These are phyloP conservation scores for Leptinotarsa peninsularis DNA, from an alignment of 2,888 invertebrate genomes.

Conservation along the genomic window DNA sequence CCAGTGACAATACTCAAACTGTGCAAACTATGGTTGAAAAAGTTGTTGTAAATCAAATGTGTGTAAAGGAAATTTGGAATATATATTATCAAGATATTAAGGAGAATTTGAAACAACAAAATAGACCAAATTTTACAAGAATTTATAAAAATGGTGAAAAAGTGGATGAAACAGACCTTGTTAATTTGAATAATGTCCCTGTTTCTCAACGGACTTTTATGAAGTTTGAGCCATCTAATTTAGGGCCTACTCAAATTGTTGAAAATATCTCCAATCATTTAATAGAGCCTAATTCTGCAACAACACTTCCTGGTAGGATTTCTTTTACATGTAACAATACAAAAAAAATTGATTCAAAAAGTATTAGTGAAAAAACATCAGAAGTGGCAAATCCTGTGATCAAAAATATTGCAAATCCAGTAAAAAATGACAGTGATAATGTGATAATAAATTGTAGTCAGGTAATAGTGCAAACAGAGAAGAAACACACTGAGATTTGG, in stretches of 20 bases:
- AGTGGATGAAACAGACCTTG: not conserved
- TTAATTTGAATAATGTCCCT: not conserved
- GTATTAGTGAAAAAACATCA: not conserved
- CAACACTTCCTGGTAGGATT: not conserved
- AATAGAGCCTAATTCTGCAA: not conserved
- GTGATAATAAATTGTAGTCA: constrained; percentile 36
- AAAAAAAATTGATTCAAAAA: constrained; percentile 30
- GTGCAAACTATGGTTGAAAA: constrained; percentile 31
- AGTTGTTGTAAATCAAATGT: constrained; percentile 34
- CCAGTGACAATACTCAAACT: not conserved
- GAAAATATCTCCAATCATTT: not conserved
- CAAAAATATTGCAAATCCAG: not conserved
- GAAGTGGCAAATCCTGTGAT: not conserved
- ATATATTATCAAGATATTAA: constrained; percentile 26
- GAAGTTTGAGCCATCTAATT: not conserved
- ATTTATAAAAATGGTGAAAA: not conserved
- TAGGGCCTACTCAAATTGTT: not conserved
- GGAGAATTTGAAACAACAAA: constrained; percentile 17
- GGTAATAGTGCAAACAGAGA: constrained; percentile 42
- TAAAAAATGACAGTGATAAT: constrained; percentile 29
- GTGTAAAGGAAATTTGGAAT: constrained; percentile 33
- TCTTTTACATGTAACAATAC: not conserved
- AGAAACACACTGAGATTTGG: constrained; percentile 51
- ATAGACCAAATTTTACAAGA: not conserved
- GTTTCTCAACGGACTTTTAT: not conserved